phyloP scores from a whole-genome alignment of 2,888 invertebrate genomes.

The Periphyllus acericola region DNA sequence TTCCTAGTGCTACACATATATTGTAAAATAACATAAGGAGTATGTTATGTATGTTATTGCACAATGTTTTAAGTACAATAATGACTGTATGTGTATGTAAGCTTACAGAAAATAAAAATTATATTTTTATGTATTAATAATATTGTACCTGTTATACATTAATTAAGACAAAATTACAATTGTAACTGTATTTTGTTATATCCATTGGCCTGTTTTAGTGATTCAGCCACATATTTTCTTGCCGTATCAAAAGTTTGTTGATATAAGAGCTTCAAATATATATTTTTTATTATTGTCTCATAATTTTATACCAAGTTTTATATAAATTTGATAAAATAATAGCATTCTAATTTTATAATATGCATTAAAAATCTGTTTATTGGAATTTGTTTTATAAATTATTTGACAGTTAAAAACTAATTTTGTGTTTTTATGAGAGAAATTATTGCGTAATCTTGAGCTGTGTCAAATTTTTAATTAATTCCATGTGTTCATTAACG shows the following conservation, averaged over 20 bases:
- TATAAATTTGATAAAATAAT: not conserved
- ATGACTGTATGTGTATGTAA: conserved; percentile 6
- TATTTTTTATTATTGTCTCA: conserved; percentile 33
- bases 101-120: conserved; percentile 18
- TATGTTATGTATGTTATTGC: not conserved
- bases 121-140: conserved; percentile 36
- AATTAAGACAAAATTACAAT: conserved; percentile 23
- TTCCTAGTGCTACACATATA: conserved; percentile 50
- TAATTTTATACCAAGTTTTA: conserved; percentile 24
- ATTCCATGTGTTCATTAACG: conserved; percentile 59
- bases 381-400: not conserved
- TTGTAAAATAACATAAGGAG: conserved; percentile 26
- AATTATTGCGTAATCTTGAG: conserved; percentile 23
- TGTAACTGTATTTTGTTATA: not conserved
- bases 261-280: conserved; percentile 1
- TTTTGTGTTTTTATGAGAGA: conserved; percentile 6
- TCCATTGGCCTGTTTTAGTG: not conserved
- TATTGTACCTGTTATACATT: conserved; percentile 47
- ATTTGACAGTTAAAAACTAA: conserved; percentile 23
- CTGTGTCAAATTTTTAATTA: conserved; percentile 48
- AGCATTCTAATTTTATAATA: conserved; percentile 14
- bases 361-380: not conserved
- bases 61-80: conserved; percentile 14
- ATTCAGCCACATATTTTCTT: not conserved
- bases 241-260: conserved; percentile 6